Base-by-base conservation (phyloP, 2,797 vertebrate genomes). In the Hirundo rustica region DNA sequence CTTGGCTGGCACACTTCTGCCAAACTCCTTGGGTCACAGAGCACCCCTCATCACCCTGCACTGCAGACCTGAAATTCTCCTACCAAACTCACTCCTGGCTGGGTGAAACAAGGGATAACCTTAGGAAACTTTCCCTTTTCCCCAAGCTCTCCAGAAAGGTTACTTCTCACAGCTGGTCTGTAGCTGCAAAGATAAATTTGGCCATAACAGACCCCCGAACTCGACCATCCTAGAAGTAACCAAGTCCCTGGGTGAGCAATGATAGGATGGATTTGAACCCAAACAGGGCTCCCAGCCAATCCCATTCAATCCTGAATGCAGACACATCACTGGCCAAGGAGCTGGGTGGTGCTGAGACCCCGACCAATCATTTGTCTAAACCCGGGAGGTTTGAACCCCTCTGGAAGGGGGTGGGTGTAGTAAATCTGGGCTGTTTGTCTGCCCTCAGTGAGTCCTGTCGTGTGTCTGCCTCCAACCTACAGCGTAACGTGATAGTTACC, bases 1-100 rank as follows among this genome's bases (percentile, higher is more conserved):
- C 13, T 50, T 26, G 13, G 44, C n/a, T 47, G 19, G 11, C 23
- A 58, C 0, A 0, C 9, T 38, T 58, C 60, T 2, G 3, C 32
- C 3, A 2, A 54, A 60, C 11, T 62, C 32, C 51, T 38, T 19
- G 42, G 38, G 11, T 45, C 57, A 14, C 48, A 53, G 77, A 61
- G 32, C 21, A 2, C 48, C 58, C 21, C 36, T 70, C 18, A 17
- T 45, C 18, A 27, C 27, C 23, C n/a, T 38, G 32, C 1, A 0
- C 21, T 36, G 34, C 74, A 91, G 57, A 47, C 19, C 38, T 62
- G 40, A 71, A 17, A 32, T 92, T 86, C 90, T 54, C 26, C 20
- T 74, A 27, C 70, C 66, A 26, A 64, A 6, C 9, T 92, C 2
- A 5, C 5, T 55, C 53, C 40, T 73, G 34, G 30, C 16, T 0